phyloP scores from a whole-genome alignment of 1,140 invertebrate genomes.

The Pseudomyrmex flavicornis region DNA sequence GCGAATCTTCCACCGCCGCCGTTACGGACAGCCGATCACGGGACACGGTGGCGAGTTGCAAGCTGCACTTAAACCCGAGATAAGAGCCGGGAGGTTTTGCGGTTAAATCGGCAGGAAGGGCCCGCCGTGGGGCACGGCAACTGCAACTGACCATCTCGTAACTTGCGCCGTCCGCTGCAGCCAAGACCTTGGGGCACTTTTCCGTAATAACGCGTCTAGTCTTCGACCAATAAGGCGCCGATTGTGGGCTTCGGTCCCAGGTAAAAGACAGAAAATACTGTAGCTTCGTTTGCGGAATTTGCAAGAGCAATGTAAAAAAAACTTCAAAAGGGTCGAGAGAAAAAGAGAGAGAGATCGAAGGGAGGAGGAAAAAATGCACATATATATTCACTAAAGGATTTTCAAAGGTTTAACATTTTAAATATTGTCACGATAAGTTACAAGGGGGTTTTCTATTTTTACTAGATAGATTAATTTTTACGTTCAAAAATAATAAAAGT shows the following conservation, averaged over 20 bases:
- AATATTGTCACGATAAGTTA: neutral
- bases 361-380: too few relatives aligned
- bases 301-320: neutral
- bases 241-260: neutral
- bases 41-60: conserved; percentile 19
- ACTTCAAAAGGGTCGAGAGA: neutral
- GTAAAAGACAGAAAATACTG: neutral
- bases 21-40: conserved; percentile 50
- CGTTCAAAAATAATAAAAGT: too few relatives aligned
- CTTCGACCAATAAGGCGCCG: neutral
- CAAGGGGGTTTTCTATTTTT: neutral
- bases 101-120: conserved; percentile 56
- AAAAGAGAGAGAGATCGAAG: too few relatives aligned
- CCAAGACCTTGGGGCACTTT: conserved; percentile 44
- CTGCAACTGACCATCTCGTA: conserved; percentile 46
- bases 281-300: neutral
- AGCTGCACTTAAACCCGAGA: conserved; percentile 55
- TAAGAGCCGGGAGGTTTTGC: conserved; percentile 63
- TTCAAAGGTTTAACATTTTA: neutral
- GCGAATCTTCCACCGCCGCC: conserved; percentile 38
- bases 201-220: conserved; percentile 36
- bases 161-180: conserved; percentile 29
- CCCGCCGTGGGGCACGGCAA: conserved; percentile 13
- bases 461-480: too few relatives aligned
- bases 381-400: neutral